Percentiles rank a stretch among this genome's conserved stretches.
Conservation (phyloP, 2,113 vertebrate genomes). For the Notiomystis cincta region DNA sequence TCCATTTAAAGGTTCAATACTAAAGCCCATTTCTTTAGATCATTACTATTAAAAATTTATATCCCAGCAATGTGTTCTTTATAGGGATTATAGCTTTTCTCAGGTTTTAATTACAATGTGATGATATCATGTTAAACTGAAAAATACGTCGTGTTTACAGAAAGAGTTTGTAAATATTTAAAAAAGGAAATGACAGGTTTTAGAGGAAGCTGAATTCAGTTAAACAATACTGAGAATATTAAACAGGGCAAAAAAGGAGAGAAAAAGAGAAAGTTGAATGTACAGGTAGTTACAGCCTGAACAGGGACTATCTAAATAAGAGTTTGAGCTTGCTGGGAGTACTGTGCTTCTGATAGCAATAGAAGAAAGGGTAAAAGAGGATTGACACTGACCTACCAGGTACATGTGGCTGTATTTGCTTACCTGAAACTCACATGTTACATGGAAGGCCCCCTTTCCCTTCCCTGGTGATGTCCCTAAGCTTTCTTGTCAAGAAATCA, state of each 20-base stretch:
- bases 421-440: background rate
- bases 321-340: background rate
- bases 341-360: background rate
- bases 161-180: background rate
- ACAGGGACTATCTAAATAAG: background rate
- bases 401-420: background rate
- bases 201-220: background rate
- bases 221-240: background rate
- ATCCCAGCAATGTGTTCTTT: background rate
- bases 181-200: background rate
- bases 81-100: background rate
- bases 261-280: background rate
- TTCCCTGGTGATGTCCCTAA: background rate
- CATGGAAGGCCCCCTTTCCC: background rate
- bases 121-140: background rate
- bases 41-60: slow-evolving; percentile 29
- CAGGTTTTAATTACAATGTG: background rate
- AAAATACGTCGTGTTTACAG: background rate
- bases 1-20: background rate
- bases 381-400: background rate
- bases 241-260: background rate
- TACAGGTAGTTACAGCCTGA: background rate
- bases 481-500: background rate
- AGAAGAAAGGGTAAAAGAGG: background rate
- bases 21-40: background rate